Conservation (phyloP, 2,888 invertebrate genomes). For the Lithosia quadra region DNA sequence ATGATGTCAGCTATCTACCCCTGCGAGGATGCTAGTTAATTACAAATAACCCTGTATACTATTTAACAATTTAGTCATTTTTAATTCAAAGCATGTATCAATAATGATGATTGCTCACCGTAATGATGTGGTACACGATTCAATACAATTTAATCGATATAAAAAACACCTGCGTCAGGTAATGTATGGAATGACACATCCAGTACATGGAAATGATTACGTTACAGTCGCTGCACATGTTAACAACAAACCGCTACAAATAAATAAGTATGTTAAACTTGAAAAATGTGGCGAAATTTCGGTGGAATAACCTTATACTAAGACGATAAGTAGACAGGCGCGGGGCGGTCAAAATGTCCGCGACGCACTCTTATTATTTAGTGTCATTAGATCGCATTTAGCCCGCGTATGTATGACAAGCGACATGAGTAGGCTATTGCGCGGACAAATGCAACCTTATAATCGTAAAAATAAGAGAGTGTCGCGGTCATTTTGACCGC, state of each 20-base stretch:
- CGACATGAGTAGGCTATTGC: too few species aligned
- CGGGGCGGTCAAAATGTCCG: too few species aligned
- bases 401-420: too few species aligned
- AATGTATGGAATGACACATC: constrained; percentile 8
- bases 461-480: too few species aligned
- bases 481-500: too few species aligned
- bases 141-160: not conserved
- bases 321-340: too few species aligned
- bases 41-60: too few species aligned
- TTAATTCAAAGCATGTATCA: not conserved
- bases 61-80: not conserved
- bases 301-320: not conserved
- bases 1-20: too few species aligned
- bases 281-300: not conserved
- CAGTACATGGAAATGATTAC: constrained; percentile 7
- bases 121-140: not conserved
- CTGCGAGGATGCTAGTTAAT: too few species aligned
- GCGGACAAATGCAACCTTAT: too few species aligned
- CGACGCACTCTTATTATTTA: too few species aligned
- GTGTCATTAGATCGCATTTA: too few species aligned
- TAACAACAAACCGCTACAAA: not conserved
- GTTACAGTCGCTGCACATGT: constrained; percentile 1
- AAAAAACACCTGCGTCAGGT: constrained; percentile 2
- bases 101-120: not conserved
- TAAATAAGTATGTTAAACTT: not conserved